Evolutionary conservation across 2,113 vertebrate species (phyloP).

Genomic region (Mastomys coucha): DNA sequence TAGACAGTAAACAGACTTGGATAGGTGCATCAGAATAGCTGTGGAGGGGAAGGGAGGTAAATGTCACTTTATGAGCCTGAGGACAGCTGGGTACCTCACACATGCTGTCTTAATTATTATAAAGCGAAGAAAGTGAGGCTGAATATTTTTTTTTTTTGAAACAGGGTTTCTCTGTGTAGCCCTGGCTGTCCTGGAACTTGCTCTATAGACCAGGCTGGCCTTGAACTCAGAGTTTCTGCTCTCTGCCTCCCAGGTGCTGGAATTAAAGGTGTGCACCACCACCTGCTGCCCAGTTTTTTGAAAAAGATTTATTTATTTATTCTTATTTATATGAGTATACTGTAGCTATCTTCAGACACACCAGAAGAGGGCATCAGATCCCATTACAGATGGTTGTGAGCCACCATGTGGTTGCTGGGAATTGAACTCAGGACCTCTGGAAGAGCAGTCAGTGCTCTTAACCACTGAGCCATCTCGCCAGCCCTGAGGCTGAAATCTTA

Average conservation of each 20-base stretch:
- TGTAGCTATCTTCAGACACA: no score
- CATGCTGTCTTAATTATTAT: constrained; percentile 5
- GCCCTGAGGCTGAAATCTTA: not conserved
- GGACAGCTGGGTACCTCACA: not conserved
- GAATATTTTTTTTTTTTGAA: no score
- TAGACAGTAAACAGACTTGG: constrained; percentile 37
- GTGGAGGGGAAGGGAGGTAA: not conserved
- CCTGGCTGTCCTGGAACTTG: not conserved
- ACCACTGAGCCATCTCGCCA: no score
- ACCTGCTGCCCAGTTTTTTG: not conserved
- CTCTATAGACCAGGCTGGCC: not conserved
- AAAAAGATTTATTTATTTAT: no score
- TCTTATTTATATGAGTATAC: no score
- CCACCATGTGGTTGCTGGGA: no score
- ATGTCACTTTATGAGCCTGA: not conserved
- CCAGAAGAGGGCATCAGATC: no score
- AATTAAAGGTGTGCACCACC: not conserved
- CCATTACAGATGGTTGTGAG: no score
- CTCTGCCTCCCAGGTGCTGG: not conserved
- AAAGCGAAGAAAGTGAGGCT: not conserved
- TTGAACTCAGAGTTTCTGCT: not conserved
- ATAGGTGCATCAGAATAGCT: not conserved
- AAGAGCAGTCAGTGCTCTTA: no score
- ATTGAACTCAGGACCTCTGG: no score
- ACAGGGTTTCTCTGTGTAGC: not conserved